Base-by-base conservation (phyloP, 2,797 vertebrate species). In the Erpetoichthys calabaricus region DNA sequence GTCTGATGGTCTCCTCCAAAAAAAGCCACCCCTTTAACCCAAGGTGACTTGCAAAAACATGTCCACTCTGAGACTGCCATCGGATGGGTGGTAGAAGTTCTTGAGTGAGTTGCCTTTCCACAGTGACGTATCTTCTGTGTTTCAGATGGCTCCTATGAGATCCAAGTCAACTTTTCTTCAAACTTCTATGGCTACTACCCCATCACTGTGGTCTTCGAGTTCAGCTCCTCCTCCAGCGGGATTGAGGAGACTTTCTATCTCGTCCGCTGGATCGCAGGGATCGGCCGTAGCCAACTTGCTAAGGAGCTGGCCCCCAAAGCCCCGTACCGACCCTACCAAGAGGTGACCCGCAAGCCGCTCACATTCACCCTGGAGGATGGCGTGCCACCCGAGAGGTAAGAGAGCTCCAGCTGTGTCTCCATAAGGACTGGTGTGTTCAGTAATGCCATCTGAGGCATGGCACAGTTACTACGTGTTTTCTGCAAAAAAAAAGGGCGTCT, bases 121-220 rank as follows among this genome's bases (percentile, higher is more conserved):
- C 7, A 7, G 4, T 7, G 51, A 25, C 3, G 1, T 5, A 4
- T 44, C 55, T 4, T 7, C 56, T 55, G 25, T 2, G 47, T 60
- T 46, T 47, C 74, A 98, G 93, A 83, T 1, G 64, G 62, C 44
- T 57, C 3, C 1, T 86, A 89, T 60, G 69, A 83, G 10, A 59
- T 98, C 63, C 67, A 61, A 3, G 70, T 89, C 58, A 58, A 8
- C 3, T 87, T 91, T 67, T 8, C n/a, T 54, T 70, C 81, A 53
- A 42, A 6, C 9, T 59, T 67, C 5, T 76, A 86, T 1, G 92
- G 92, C 42, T 82, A 71, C 74, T 92, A 86, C 70, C 71, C 55
- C 0, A 65, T 77, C 3, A 75, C 76, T 0, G 41, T 98, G 69
- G 63, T 75, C 25, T 90, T 92, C 3, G 74, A 91, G 61, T 93